These are phyloP conservation scores for Eristalis tenax DNA, from an alignment of 2,888 invertebrate genomes.

Conservation along the genomic window DNA sequence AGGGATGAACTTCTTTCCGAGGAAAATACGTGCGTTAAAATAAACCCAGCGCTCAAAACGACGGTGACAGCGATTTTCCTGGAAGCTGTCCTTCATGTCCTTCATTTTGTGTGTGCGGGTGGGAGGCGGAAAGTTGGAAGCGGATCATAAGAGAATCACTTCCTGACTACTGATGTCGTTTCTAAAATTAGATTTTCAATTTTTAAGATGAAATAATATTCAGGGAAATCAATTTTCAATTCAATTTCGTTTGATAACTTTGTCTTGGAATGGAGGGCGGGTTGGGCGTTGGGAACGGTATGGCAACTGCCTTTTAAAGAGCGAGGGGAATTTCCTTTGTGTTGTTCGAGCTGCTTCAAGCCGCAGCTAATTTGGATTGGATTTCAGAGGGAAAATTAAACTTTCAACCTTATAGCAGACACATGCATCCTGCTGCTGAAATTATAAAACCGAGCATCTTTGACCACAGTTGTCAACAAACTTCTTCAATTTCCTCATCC, in stretches of 20 bases:
- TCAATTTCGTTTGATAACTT: neutral
- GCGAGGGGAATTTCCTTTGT: too few relatives aligned
- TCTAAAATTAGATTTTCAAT: neutral
- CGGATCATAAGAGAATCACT: neutral
- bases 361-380: too few relatives aligned
- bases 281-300: too few relatives aligned
- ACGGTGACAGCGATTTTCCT: neutral
- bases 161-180: neutral
- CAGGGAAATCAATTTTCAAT: neutral
- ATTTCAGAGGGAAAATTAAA: too few relatives aligned
- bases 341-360: too few relatives aligned
- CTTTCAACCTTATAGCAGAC: too few relatives aligned
- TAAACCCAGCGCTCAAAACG: neutral
- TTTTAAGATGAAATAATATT: neutral
- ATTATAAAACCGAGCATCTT: too few relatives aligned
- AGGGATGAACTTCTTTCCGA: neutral
- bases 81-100: neutral
- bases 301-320: too few relatives aligned
- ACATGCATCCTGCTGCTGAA: too few relatives aligned
- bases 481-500: too few relatives aligned
- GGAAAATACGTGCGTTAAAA: neutral
- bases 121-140: neutral
- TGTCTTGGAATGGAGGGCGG: neutral
- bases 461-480: too few relatives aligned
- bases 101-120: neutral